Conservation (phyloP, 2,797 vertebrate genomes). For the Macropodus opercularis region DNA sequence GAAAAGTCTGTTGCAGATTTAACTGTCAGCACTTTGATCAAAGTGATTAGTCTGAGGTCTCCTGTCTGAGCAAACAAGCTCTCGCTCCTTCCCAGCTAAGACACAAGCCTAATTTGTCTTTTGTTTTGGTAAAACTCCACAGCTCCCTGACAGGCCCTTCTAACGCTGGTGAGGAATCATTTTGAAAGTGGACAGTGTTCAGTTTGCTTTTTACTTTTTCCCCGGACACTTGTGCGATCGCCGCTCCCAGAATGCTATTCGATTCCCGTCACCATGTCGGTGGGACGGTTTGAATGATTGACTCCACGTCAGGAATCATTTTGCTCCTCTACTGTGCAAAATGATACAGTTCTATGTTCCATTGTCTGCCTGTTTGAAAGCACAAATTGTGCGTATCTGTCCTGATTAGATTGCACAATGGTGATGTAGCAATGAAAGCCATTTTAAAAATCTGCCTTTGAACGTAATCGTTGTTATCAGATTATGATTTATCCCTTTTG, state of each 20-base stretch:
- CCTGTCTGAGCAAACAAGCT: constrained; percentile 59
- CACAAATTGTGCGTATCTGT: constrained; percentile 40
- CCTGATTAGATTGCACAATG: constrained; percentile 46
- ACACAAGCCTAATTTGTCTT: constrained; percentile 56
- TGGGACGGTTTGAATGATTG: constrained; percentile 45
- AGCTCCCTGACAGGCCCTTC: constrained; percentile 27
- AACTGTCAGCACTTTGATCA: constrained; percentile 74
- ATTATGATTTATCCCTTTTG: constrained; percentile 8
- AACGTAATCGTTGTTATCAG: constrained; percentile 52
- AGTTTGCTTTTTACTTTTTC: constrained; percentile 45
- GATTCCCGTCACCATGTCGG: constrained; percentile 44
- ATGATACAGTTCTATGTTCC: constrained; percentile 43
- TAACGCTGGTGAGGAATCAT: constrained; percentile 32
- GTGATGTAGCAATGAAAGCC: constrained; percentile 43
- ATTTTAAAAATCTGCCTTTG: constrained; percentile 50
- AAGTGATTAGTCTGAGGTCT: constrained; percentile 63
- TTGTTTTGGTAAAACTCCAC: constrained; percentile 52
- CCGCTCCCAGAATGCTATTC: constrained; percentile 56
- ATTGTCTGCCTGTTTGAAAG: constrained; percentile 22
- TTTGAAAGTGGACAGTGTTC: constrained; percentile 40
- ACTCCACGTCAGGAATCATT: constrained; percentile 61
- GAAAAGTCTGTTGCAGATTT: constrained; percentile 61
- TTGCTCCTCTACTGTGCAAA: constrained; percentile 49
- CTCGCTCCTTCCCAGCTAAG: constrained; percentile 26
- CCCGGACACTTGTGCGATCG: constrained; percentile 43